Percentiles rank a stretch among this genome's conserved stretches.
Evolutionary conservation across 2,888 invertebrate genomes (phyloP).

Genomic region (Agrilus biguttatus): DNA sequence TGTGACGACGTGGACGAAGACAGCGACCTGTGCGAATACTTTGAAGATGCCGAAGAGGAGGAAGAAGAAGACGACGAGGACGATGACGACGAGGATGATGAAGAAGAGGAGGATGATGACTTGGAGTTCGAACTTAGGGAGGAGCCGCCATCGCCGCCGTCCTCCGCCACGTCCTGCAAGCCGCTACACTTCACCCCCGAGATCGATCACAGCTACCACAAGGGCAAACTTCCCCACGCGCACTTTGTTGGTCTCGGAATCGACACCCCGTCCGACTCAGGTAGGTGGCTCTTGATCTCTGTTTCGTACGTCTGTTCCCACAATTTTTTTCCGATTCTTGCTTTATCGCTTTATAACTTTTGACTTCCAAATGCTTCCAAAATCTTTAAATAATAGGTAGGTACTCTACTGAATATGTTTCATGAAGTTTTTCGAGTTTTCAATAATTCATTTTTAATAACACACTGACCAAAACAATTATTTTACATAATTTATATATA

Average conservation of each 20-base stretch:
- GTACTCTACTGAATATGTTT: no score
- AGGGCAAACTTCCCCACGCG: constrained; percentile 37
- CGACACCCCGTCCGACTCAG: constrained; percentile 83
- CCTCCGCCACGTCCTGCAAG: not conserved
- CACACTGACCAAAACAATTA: no score
- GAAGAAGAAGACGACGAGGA: constrained; percentile 20
- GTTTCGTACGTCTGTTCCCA: not conserved
- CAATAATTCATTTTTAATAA: no score
- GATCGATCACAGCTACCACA: constrained; percentile 57
- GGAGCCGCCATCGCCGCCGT: constrained; percentile 9
- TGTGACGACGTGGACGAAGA: constrained; percentile 20
- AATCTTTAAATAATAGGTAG: no score
- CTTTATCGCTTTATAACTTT: no score
- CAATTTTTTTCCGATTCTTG: no score
- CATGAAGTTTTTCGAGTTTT: no score
- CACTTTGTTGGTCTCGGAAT: constrained; percentile 58
- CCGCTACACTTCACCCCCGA: constrained; percentile 15
- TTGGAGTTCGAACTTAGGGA: constrained; percentile 2
- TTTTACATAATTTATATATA: no score
- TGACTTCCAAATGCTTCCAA: no score
- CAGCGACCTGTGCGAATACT: constrained; percentile 24
- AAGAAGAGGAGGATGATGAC: constrained; percentile 8
- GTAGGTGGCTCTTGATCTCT: constrained; percentile 35
- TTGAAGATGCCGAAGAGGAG: constrained; percentile 19
- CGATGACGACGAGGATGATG: constrained; percentile 4